Conservation (phyloP, 2,888 invertebrate species). For the Resseliella maxima region DNA sequence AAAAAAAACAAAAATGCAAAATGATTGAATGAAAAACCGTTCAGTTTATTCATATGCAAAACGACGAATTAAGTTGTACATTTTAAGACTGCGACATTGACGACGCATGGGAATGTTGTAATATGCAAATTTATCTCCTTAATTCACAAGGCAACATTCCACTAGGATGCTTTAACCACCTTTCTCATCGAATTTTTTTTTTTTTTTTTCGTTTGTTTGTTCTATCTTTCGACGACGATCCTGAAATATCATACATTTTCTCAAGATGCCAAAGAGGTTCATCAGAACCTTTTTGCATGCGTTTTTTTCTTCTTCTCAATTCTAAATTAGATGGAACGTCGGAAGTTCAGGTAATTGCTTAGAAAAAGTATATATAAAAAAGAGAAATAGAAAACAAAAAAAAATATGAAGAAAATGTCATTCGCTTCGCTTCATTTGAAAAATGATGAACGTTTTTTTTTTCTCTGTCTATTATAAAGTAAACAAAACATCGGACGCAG, state of each 20-base stretch:
- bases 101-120: slow-evolving; percentile 46
- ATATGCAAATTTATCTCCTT: slow-evolving; percentile 44
- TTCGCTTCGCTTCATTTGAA: too few relatives aligned
- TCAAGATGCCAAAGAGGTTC: too few relatives aligned
- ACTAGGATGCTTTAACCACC: slow-evolving; percentile 18
- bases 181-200: background rate
- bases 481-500: too few relatives aligned
- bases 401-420: too few relatives aligned
- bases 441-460: too few relatives aligned
- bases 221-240: background rate
- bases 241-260: background rate
- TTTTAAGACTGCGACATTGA: slow-evolving; percentile 2
- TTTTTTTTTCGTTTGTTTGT: background rate
- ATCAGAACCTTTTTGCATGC: too few relatives aligned
- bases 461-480: too few relatives aligned
- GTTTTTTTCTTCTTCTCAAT: too few relatives aligned
- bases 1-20: background rate
- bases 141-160: background rate
- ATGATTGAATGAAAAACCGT: background rate
- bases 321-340: too few relatives aligned
- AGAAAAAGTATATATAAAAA: too few relatives aligned
- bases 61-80: slow-evolving; percentile 42
- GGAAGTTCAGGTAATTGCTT: too few relatives aligned
- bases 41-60: slow-evolving; percentile 42
- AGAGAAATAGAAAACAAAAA: too few relatives aligned